Percentiles rank a stretch among this genome's conserved stretches.
phyloP scores from a whole-genome alignment of 1,140 invertebrate genomes.

The Sinella curviseta region DNA sequence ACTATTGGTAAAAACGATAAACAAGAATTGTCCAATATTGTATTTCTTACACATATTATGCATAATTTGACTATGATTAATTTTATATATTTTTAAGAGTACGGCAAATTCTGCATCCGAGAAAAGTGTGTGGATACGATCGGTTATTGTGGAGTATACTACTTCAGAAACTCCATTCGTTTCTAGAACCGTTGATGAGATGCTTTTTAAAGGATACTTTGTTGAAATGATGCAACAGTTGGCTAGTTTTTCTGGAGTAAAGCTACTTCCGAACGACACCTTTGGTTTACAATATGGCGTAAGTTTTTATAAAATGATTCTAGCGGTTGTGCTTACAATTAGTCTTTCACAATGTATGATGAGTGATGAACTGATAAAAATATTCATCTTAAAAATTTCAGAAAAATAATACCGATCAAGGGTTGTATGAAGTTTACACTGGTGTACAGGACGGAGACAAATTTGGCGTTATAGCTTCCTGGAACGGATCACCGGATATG shows the following conservation, averaged over 20 bases:
- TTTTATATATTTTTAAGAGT: background rate
- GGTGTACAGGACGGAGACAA: slow-evolving; percentile 19
- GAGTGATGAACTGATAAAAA: too few relatives aligned
- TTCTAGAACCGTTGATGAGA: slow-evolving; percentile 27
- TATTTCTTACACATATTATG: too few relatives aligned
- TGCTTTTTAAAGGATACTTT: slow-evolving; percentile 36
- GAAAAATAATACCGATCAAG: slow-evolving; percentile 40
- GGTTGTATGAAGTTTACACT: slow-evolving; percentile 33
- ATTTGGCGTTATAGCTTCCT: slow-evolving; percentile 34
- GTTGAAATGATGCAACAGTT: slow-evolving; percentile 27
- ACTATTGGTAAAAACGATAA: slow-evolving; percentile 55
- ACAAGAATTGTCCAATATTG: too few relatives aligned
- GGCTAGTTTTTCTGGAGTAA: slow-evolving; percentile 8
- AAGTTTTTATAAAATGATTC: too few relatives aligned
- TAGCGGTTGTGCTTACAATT: too few relatives aligned
- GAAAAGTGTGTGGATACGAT: background rate
- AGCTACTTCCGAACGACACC: slow-evolving; percentile 34
- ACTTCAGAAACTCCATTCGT: slow-evolving; percentile 18
- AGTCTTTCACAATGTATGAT: too few relatives aligned
- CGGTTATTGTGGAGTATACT: slow-evolving; percentile 21
- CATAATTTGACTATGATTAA: too few relatives aligned
- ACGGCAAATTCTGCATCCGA: background rate
- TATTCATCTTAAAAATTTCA: too few relatives aligned
- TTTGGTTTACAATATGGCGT: slow-evolving; percentile 38
- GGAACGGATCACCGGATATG: slow-evolving; percentile 37